Percentiles rank a stretch among this genome's conserved stretches.
Conservation (phyloP, 1,140 invertebrate genomes). For the Dendroctonus valens region DNA sequence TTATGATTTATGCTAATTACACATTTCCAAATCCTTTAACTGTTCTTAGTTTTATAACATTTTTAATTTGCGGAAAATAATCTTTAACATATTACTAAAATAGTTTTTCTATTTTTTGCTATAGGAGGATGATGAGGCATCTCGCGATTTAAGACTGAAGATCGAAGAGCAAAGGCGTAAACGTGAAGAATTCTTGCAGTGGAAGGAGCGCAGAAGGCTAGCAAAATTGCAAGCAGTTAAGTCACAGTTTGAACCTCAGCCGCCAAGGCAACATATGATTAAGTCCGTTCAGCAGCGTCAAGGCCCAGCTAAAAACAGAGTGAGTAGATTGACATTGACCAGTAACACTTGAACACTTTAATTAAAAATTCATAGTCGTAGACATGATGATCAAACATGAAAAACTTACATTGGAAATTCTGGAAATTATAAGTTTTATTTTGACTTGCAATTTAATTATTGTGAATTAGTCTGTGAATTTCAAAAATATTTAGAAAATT, state of each 20-base stretch:
- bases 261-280: neutral
- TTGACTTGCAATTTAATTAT: too few species aligned
- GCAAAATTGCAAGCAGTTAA: constrained; percentile 6
- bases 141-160: constrained; percentile 60
- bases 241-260: neutral
- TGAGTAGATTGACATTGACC: neutral
- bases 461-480: too few species aligned
- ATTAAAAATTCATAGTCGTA: neutral
- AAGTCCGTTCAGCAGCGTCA: neutral
- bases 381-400: neutral
- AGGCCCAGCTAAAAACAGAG: neutral
- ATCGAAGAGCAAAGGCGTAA: constrained; percentile 65
- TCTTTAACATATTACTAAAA: constrained; percentile 9
- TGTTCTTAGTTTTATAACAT: neutral
- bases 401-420: too few species aligned
- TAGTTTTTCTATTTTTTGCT: constrained; percentile 13
- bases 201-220: constrained; percentile 60
- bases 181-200: constrained; percentile 59
- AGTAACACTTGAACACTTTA: neutral
- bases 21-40: neutral
- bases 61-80: neutral
- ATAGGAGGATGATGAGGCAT: constrained; percentile 60
- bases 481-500: too few species aligned
- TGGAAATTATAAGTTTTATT: too few species aligned
- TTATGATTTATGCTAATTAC: constrained; percentile 1